A percentile compares a stretch with the other conserved stretches of the same genome.
Conservation (phyloP, 2,797 vertebrate genomes). For the Sus cebifrons region DNA sequence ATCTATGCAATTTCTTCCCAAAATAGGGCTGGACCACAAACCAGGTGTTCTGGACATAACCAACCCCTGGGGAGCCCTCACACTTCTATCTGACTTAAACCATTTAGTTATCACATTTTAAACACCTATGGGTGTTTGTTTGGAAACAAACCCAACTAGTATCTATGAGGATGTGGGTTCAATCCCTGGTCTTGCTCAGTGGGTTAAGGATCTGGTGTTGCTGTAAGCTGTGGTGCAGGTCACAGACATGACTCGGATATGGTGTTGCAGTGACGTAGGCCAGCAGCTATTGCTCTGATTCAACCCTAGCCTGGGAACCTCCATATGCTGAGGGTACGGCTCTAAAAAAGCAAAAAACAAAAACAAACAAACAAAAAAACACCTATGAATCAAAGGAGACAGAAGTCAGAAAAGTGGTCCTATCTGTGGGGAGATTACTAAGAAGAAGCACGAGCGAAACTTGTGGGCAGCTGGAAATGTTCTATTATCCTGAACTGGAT, state of each 20-base stretch:
- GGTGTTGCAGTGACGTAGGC: too few species aligned
- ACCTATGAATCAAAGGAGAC: slow-evolving; percentile 51
- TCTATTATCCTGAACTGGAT: slow-evolving; percentile 1
- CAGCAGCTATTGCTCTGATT: too few species aligned
- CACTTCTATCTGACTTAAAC: slow-evolving; percentile 57
- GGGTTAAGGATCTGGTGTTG: too few species aligned
- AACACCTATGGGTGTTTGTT: neutral
- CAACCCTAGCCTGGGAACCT: too few species aligned
- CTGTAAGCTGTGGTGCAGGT: too few species aligned
- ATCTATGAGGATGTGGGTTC: too few species aligned
- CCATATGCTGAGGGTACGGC: too few species aligned
- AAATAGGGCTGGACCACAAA: slow-evolving; percentile 24
- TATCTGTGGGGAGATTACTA: neutral
- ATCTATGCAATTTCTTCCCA: neutral
- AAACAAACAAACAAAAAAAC: too few species aligned
- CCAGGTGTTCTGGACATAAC: neutral
- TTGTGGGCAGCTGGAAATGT: neutral
- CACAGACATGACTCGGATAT: too few species aligned
- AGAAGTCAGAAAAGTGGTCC: slow-evolving; percentile 41
- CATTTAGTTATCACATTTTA: slow-evolving; percentile 26
- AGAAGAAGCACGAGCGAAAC: neutral
- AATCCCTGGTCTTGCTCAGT: too few species aligned
- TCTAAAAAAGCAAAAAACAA: too few species aligned
- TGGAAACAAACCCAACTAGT: too few species aligned
- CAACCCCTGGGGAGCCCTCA: neutral